phyloP scores from a whole-genome alignment of 2,113 vertebrate genomes.

The Albula goreensis region DNA sequence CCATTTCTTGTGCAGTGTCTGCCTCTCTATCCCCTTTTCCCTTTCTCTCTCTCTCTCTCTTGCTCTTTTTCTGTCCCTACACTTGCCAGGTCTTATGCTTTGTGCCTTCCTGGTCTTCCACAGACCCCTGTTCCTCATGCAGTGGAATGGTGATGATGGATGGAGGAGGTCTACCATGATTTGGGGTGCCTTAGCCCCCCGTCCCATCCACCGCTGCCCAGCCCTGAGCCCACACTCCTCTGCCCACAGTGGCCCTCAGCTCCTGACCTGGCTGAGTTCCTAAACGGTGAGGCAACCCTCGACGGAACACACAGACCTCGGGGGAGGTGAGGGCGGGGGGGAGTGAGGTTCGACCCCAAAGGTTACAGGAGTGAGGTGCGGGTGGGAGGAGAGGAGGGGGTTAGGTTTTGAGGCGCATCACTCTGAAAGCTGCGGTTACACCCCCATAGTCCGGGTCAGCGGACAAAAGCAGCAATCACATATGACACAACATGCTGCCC shows the following conservation, averaged over 20 bases:
- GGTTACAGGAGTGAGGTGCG: not conserved
- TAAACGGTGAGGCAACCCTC: not conserved
- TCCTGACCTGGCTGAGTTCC: not conserved
- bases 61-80: not conserved
- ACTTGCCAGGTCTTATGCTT: not conserved
- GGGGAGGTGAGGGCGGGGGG: not conserved
- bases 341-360: not conserved
- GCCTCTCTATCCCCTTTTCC: not conserved
- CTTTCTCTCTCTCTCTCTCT: not conserved
- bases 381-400: not conserved
- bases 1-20: not conserved
- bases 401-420: slow-evolving; percentile 20
- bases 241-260: not conserved
- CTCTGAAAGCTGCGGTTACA: slow-evolving; percentile 24
- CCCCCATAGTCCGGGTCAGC: slow-evolving; percentile 17
- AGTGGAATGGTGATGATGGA: not conserved
- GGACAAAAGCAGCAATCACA: slow-evolving; percentile 34
- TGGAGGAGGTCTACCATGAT: not conserved
- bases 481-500: slow-evolving; percentile 27
- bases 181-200: not conserved
- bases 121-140: too few species aligned
- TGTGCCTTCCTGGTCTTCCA: not conserved
- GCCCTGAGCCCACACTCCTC: not conserved
- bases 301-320: too few species aligned
- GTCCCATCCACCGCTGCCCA: not conserved